Conservation (phyloP, 2,888 invertebrate species). For the Aleiodes alternator region DNA sequence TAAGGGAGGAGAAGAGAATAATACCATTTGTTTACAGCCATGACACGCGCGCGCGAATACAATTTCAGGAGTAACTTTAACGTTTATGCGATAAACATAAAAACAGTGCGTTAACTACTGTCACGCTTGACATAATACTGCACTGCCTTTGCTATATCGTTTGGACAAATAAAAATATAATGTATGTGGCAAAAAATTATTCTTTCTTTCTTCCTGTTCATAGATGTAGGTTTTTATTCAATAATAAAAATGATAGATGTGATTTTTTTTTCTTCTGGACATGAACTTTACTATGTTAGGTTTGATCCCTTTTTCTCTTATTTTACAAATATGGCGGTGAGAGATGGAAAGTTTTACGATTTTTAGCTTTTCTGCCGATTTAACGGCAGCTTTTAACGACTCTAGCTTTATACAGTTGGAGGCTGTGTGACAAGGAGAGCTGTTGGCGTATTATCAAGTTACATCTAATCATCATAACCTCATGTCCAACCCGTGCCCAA, state of each 20-base stretch:
- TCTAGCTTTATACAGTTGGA: slow-evolving; percentile 51
- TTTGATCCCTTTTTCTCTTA: background rate
- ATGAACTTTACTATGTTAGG: slow-evolving; percentile 4
- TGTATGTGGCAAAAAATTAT: slow-evolving; percentile 4
- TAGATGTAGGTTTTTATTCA: background rate
- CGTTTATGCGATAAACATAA: slow-evolving; percentile 68
- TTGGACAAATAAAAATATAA: slow-evolving; percentile 19
- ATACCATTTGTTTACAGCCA: slow-evolving; percentile 64
- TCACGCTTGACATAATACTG: slow-evolving; percentile 42
- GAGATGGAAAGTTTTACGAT: slow-evolving; percentile 66
- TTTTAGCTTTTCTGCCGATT: slow-evolving; percentile 69
- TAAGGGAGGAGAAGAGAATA: slow-evolving; percentile 47
- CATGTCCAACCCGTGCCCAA: slow-evolving; percentile 65
- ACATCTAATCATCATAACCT: slow-evolving; percentile 75
- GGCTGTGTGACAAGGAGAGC: slow-evolving; percentile 24
- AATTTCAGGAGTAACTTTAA: slow-evolving; percentile 59
- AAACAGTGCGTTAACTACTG: slow-evolving; percentile 60
- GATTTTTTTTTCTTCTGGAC: slow-evolving; percentile 3
- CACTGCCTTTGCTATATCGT: slow-evolving; percentile 16
- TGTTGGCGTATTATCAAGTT: slow-evolving; percentile 71
- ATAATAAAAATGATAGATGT: slow-evolving; percentile 14
- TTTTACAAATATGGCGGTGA: slow-evolving; percentile 33
- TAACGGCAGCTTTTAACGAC: slow-evolving; percentile 73
- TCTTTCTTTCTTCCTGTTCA: background rate
- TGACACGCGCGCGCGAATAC: slow-evolving; percentile 66